These are phyloP conservation scores for Matsumyia berberina DNA, from an alignment of 2,888 invertebrate genomes.

Conservation along the genomic window DNA sequence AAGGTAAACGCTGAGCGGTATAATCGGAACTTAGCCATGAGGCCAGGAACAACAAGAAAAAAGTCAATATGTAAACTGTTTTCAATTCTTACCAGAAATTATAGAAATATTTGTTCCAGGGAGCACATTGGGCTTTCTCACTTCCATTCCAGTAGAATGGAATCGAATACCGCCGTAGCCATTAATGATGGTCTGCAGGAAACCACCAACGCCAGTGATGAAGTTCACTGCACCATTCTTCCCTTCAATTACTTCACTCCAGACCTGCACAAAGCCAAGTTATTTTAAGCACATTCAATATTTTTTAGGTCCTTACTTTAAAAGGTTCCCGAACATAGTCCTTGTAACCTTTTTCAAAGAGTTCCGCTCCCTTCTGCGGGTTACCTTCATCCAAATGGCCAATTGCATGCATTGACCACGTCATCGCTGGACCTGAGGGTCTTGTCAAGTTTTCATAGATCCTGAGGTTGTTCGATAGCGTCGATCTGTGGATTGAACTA, in stretches of 20 bases:
- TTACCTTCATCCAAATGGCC: constrained; percentile 85
- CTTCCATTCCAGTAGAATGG: constrained; percentile 84
- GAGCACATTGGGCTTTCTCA: constrained; percentile 84
- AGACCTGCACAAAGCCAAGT: constrained; percentile 83
- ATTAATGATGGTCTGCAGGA: constrained; percentile 86
- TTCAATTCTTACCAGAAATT: constrained; percentile 83
- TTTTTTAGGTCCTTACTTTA: constrained; percentile 83
- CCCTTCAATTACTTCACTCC: constrained; percentile 86
- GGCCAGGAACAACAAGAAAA: too few species aligned
- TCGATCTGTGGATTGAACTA: constrained; percentile 77
- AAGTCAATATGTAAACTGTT: background rate
- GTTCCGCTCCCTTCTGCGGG: constrained; percentile 82
- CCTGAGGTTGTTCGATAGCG: constrained; percentile 85
- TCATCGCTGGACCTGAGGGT: constrained; percentile 86
- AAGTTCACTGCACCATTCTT: constrained; percentile 86
- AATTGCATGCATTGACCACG: constrained; percentile 87
- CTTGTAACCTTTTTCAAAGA: constrained; percentile 86
- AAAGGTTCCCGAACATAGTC: constrained; percentile 86
- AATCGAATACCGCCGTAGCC: constrained; percentile 86
- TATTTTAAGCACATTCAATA: background rate
- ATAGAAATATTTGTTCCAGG: constrained; percentile 84
- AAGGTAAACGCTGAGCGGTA: too few species aligned
- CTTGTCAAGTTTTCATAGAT: constrained; percentile 86
- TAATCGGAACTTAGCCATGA: too few species aligned
- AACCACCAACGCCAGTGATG: constrained; percentile 87